Conservation (phyloP, 2,113 vertebrate genomes). For the Calypte anna region DNA sequence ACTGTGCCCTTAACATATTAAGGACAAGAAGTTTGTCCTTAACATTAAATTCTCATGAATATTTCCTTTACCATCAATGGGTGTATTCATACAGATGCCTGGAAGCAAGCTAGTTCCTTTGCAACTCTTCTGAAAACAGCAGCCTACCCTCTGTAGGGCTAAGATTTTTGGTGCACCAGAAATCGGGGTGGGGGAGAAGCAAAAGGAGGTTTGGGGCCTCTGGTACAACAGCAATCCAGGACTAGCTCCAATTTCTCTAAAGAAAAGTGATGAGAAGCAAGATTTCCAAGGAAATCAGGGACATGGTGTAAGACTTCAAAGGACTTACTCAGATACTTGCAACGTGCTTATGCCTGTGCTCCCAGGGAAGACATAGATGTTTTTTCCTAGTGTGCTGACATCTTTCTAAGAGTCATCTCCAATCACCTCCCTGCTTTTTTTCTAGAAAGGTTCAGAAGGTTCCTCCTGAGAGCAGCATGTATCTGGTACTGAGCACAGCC, state of each 20-base stretch:
- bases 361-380: accelerated
- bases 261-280: neutral
- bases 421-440: neutral
- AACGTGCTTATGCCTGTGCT: accelerated
- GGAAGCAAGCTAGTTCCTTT: neutral
- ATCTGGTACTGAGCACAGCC: neutral
- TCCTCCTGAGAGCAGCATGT: neutral
- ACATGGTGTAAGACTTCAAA: neutral
- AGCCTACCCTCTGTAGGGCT: neutral
- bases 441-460: neutral
- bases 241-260: neutral
- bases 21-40: neutral
- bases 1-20: neutral
- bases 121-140: neutral
- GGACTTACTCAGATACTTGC: neutral
- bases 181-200: neutral
- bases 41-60: neutral
- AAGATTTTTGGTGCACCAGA: neutral
- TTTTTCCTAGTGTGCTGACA: neutral
- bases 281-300: neutral
- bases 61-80: neutral
- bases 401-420: neutral
- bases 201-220: neutral
- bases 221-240: neutral
- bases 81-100: neutral